Conservation (phyloP, 2,113 vertebrate species). For the Ellobius talpinus region DNA sequence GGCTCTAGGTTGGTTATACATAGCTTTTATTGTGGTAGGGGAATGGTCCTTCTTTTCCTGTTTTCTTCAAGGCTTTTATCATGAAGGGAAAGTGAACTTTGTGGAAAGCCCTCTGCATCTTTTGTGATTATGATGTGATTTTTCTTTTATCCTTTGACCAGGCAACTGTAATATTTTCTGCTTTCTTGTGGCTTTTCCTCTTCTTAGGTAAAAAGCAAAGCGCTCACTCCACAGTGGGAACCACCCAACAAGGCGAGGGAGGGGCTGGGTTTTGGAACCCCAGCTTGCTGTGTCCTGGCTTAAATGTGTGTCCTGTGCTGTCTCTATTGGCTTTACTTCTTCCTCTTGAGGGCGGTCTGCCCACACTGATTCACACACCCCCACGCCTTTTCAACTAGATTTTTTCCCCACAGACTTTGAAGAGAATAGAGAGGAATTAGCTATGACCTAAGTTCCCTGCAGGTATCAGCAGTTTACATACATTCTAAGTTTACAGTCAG, state of each 20-base stretch:
- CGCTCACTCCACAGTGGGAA: neutral
- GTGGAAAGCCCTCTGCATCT: neutral
- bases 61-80: neutral
- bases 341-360: neutral
- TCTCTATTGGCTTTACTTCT: fast-evolving
- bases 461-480: neutral
- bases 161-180: neutral
- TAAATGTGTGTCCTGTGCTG: neutral
- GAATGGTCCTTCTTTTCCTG: neutral
- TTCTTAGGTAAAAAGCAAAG: neutral
- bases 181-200: neutral
- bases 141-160: neutral
- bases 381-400: neutral
- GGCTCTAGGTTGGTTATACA: neutral
- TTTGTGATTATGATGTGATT: neutral
- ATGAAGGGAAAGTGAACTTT: neutral
- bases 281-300: fast-evolving
- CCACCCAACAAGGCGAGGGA: neutral
- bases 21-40: neutral
- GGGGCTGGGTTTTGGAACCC: neutral
- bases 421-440: neutral
- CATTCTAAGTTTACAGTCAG: neutral
- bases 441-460: neutral
- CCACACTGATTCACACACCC: too few relatives aligned
- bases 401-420: neutral